phyloP scores from a whole-genome alignment of 1,140 invertebrate genomes.

The Pseudobourletiella spinata region DNA sequence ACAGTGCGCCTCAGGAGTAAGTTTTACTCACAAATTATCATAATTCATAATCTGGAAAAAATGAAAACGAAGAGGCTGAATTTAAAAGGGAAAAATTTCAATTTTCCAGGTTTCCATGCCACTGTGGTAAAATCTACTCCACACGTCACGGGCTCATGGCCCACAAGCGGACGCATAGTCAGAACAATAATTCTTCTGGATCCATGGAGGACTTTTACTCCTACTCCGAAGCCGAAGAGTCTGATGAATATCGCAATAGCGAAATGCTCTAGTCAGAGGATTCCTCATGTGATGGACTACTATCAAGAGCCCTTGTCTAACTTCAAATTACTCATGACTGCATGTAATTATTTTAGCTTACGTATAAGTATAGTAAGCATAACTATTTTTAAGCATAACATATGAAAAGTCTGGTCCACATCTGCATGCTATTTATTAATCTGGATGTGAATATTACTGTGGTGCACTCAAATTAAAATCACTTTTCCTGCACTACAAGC shows the following conservation, averaged over 20 bases:
- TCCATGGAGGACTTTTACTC: not conserved
- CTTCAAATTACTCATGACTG: not conserved
- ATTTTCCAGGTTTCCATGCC: slow-evolving; percentile 57
- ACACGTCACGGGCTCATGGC: slow-evolving; percentile 63
- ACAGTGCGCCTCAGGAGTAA: slow-evolving; percentile 45
- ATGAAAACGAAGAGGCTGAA: too few species aligned
- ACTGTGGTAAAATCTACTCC: slow-evolving; percentile 74
- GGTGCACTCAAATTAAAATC: too few species aligned
- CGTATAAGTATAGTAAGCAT: too few species aligned
- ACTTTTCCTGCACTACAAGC: too few species aligned
- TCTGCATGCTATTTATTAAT: not conserved
- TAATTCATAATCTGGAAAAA: too few species aligned
- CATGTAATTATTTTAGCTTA: too few species aligned
- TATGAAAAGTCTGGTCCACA: not conserved
- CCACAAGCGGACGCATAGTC: slow-evolving; percentile 42
- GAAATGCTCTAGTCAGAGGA: not conserved
- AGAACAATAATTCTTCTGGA: not conserved
- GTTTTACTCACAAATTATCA: not conserved
- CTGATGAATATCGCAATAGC: not conserved
- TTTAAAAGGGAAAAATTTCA: too few species aligned
- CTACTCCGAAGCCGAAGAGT: not conserved
- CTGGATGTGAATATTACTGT: not conserved
- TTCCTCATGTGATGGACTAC: not conserved
- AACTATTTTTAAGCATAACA: not conserved
- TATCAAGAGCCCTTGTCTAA: not conserved